phyloP scores from a whole-genome alignment of 2,113 vertebrate species.

The Sialia sialis region DNA sequence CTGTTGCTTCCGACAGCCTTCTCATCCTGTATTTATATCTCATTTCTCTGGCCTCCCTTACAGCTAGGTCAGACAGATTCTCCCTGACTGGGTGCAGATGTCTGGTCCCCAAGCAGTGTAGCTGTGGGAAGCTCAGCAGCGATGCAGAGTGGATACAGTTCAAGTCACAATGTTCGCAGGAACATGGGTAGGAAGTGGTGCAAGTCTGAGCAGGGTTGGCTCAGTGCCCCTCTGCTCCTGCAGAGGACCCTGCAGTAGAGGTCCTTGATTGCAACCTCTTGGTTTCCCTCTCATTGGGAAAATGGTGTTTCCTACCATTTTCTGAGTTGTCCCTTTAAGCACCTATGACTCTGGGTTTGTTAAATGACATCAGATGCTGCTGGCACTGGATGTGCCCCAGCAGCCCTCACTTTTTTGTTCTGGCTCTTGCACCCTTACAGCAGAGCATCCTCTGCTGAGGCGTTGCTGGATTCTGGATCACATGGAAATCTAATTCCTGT shows the following conservation, averaged over 20 bases:
- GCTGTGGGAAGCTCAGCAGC: neutral
- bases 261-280: neutral
- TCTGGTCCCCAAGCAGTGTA: neutral
- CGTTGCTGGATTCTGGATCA: neutral
- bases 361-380: neutral
- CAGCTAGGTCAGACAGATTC: neutral
- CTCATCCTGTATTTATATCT: neutral
- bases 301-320: neutral
- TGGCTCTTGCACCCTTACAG: neutral
- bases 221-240: neutral
- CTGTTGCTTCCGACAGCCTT: neutral
- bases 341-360: neutral
- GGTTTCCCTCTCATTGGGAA: neutral
- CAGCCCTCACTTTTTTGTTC: fast-evolving
- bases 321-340: neutral
- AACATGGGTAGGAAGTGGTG: fast-evolving
- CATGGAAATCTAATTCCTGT: neutral
- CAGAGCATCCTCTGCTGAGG: neutral
- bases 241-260: neutral
- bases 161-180: fast-evolving
- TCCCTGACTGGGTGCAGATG: neutral
- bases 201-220: neutral
- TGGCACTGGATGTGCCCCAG: fast-evolving
- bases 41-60: neutral
- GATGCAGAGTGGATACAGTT: neutral